Percentiles rank a stretch among this genome's conserved stretches.
These are phyloP conservation scores for Bruchidius siliquastri DNA, from an alignment of 2,888 invertebrate species.

Conservation along the genomic window DNA sequence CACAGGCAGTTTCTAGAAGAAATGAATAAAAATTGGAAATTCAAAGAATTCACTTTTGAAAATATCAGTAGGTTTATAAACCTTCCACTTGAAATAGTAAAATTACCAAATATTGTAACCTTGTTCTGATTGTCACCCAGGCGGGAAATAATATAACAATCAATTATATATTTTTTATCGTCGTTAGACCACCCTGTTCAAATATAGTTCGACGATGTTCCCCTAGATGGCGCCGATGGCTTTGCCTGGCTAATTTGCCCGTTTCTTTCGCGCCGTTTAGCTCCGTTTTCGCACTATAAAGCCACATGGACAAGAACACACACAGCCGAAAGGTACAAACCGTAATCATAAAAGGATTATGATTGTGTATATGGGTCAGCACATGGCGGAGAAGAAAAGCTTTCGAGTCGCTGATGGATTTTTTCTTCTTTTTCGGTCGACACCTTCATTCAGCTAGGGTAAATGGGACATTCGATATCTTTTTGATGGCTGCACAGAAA, in stretches of 20 bases:
- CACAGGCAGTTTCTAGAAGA: too few species aligned
- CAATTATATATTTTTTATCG: too few species aligned
- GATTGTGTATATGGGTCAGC: background rate
- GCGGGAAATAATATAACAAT: too few species aligned
- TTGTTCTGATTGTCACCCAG: too few species aligned
- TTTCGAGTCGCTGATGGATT: background rate
- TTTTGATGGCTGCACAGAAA: constrained; percentile 8
- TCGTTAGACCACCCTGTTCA: background rate
- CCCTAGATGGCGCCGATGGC: background rate
- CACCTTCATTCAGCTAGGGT: constrained; percentile 13
- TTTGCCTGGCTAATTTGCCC: background rate
- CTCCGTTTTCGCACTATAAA: background rate
- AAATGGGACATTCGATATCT: constrained; percentile 16
- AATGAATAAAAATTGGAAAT: too few species aligned
- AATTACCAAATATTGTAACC: too few species aligned
- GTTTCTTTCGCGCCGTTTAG: background rate
- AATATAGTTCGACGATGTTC: background rate
- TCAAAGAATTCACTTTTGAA: too few species aligned
- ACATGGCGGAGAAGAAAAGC: background rate
- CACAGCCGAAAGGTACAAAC: background rate
- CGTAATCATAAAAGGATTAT: background rate
- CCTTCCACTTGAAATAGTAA: too few species aligned
- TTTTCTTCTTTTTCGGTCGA: constrained; percentile 9
- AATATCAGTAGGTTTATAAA: too few species aligned
- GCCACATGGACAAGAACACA: background rate